phyloP scores from a whole-genome alignment of 2,888 invertebrate genomes.

The Eudemis profundana region DNA sequence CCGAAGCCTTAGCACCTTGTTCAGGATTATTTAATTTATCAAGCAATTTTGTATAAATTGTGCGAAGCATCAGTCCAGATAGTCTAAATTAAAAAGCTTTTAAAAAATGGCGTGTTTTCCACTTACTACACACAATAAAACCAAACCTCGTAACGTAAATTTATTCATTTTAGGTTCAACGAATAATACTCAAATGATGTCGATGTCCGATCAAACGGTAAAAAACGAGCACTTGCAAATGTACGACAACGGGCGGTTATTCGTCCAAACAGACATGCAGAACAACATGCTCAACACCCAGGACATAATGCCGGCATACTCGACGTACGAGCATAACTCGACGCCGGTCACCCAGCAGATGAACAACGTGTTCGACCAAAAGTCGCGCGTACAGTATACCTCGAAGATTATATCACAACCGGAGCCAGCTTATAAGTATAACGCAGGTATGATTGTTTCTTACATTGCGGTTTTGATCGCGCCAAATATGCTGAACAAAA shows the following conservation, averaged over 20 bases:
- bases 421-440: constrained; percentile 72
- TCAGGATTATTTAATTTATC: too few relatives aligned
- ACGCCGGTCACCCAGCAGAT: constrained; percentile 59
- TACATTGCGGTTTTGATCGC: not conserved
- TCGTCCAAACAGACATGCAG: constrained; percentile 70
- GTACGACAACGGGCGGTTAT: constrained; percentile 71
- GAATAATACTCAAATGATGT: constrained; percentile 76
- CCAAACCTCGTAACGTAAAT: too few relatives aligned
- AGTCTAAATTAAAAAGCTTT: too few relatives aligned
- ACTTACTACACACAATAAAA: too few relatives aligned
- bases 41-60: too few relatives aligned
- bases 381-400: constrained; percentile 66
- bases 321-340: constrained; percentile 60
- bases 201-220: constrained; percentile 67
- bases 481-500: too few relatives aligned
- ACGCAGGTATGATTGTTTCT: constrained; percentile 57
- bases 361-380: constrained; percentile 61
- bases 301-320: constrained; percentile 68
- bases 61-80: too few relatives aligned
- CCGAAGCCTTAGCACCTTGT: too few relatives aligned
- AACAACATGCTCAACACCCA: constrained; percentile 68
- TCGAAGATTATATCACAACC: constrained; percentile 68
- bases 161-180: constrained; percentile 64
- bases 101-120: not conserved
- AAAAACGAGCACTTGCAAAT: constrained; percentile 77